Percentiles rank a stretch among this genome's conserved stretches.
Conservation (phyloP, 2,113 vertebrate genomes). For the Cacatua alba region DNA sequence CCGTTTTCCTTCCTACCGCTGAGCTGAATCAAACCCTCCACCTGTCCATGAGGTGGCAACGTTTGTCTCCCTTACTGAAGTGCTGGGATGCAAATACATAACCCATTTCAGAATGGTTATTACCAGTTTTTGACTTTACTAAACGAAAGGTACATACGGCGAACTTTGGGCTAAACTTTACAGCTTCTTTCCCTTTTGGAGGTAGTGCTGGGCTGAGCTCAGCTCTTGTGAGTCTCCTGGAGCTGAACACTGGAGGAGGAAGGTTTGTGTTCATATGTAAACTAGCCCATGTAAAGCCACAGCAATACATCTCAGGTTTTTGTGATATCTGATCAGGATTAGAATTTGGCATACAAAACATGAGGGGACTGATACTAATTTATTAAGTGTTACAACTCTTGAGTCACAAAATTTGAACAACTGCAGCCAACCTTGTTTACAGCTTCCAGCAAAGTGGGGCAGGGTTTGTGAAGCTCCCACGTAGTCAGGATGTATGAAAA, state of each 20-base stretch:
- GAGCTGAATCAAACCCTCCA: constrained; percentile 36
- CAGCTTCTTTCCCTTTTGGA: neutral
- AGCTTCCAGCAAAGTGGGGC: neutral
- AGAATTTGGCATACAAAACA: neutral
- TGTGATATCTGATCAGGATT: neutral
- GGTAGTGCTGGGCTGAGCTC: neutral
- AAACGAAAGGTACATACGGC: neutral
- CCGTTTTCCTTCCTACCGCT: constrained; percentile 38
- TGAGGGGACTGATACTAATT: neutral
- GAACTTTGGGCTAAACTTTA: neutral
- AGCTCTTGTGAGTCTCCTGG: neutral
- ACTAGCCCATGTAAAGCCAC: neutral
- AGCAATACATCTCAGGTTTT: neutral
- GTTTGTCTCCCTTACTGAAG: constrained; percentile 31
- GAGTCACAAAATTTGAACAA: neutral
- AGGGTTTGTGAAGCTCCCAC: neutral
- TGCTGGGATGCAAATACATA: neutral
- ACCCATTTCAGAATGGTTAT: neutral
- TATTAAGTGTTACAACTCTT: neutral
- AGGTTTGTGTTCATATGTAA: neutral
- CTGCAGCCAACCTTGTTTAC: neutral
- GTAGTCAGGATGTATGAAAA: neutral
- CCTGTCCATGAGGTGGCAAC: constrained; percentile 68
- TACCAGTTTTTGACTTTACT: neutral
- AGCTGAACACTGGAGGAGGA: neutral